Base-by-base conservation (phyloP, 2,888 invertebrate genomes). In the Acleris emargana region DNA sequence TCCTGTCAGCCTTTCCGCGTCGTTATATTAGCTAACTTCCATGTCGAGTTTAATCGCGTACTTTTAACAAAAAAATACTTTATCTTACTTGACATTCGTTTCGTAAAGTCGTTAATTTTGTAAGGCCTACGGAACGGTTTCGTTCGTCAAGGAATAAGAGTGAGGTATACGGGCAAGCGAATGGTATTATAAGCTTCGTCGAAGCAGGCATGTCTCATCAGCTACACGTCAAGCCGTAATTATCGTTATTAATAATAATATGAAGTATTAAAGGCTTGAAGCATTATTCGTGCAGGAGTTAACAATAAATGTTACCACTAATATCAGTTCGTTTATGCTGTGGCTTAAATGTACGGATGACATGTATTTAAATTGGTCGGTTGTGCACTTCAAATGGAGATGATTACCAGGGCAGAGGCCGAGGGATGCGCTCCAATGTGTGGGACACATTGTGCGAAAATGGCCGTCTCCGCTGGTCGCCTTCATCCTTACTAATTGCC, bases 391-490 rank as follows among this genome's bases (percentile, higher is more conserved):
- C 55, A 61, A 66, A 61, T 73, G 70, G 70, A 68, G 68, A 68
- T 68, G 70, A 73, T 73, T 69, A 64, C 70, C 67, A 73, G 73
- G 73, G 69, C 72, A 74, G 72, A 66, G 68, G 69, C 61, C 73
- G 75, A 77, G 84, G 86, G 87, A 88, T 85, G 81, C 76, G 76
- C 77, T 75, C 77, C 79, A 88, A 90, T 81, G 88, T 90, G 91
- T 79, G 78, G 76, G 81, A 81, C 91, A 91, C 91, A 91, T 89
- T 89, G 91, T 91, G 91, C 89, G 91, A 91, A 89, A 83, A 79
- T 77, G 78, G 71, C 71, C 58, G 69, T 70, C 69, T 68, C 68
- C 71, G 72, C 71, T 71, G 73, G 73, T 60, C 71, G 69, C 78
- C 79, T 79, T 80, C 82, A 83, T 81, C 80, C 84, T 85, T 76